Base-by-base conservation (phyloP, 2,888 invertebrate species). In the Myopa tessellatipennis region DNA sequence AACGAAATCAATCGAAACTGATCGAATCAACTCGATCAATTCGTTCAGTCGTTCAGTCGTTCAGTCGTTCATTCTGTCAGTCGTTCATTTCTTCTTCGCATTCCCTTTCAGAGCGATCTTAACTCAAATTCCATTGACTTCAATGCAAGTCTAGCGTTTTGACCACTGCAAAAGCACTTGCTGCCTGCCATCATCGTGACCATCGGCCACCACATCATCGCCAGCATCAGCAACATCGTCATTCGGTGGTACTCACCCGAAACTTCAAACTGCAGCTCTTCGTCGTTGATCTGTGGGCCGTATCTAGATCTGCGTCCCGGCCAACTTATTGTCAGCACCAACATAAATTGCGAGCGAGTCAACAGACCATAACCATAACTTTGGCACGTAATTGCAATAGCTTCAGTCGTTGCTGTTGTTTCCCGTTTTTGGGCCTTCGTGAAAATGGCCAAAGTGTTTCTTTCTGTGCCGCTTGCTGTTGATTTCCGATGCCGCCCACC, bases 21-120 rank as follows among this genome's bases (percentile, higher is more conserved):
- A 86, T 84, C 86, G 85, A 86, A n/a, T n/a, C 85, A 86, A 83
- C 86, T 86, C 85, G 84, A 86, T 86, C 85, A 83, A 81, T 74
- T 26, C 55, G 38, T 12, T 36, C 26, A 50, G 36, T 52, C 12
- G 50, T 26, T 26, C 26, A 26, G 26, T 26, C 26, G 26, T 26
- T 26, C 26, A 26, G 1, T 26, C 26, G 26, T 26, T 26, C 26
- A 26, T 65, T n/a, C n/a, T n/a, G n/a, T 26, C 26, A 26, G 1
- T 26, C 26, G 26, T 26, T 26, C 26, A 26, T 65, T n/a, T n/a
- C n/a, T n/a, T n/a, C n/a, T n/a, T 45, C 10, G 16, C 52, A 4
- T 14, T 16, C 5, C 60, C 26, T 14, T 52, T 12, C 7, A 50
- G 40, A 7, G 18, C 10, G 38, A 40, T 7, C 38, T 58, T 7